Evolutionary conservation across 2,888 invertebrate species (phyloP).

Genomic region (Nemurella pictetii): DNA sequence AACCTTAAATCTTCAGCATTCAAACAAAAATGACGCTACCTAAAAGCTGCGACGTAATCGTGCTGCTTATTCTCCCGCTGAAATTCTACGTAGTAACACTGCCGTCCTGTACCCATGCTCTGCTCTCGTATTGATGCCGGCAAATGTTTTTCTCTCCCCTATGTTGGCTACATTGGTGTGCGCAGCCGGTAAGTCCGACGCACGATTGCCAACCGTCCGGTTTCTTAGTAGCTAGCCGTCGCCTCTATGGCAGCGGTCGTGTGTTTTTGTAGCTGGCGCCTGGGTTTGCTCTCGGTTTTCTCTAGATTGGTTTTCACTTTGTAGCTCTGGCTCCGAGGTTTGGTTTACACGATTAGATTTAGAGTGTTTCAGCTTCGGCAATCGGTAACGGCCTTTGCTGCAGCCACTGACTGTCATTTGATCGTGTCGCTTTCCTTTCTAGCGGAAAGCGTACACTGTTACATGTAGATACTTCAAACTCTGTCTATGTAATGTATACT

Average conservation of each 20-base stretch:
- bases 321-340: not conserved
- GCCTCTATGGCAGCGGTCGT: no score
- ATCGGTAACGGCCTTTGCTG: not conserved
- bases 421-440: no score
- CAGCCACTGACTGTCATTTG: not conserved
- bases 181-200: conserved; percentile 53
- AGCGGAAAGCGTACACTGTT: no score
- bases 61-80: no score
- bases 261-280: conserved; percentile 46
- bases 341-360: not conserved
- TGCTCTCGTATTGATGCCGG: not conserved
- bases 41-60: no score
- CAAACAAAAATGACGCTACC: no score
- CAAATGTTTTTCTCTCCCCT: conserved; percentile 48
- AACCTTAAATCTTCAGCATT: no score
- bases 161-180: conserved; percentile 50
- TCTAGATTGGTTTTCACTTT: not conserved
- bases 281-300: conserved; percentile 32
- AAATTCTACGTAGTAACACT: no score
- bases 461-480: no score
- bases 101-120: no score
- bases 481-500: no score
- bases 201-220: conserved; percentile 28
- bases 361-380: not conserved
- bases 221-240: no score